Base-by-base conservation (phyloP, 2,888 invertebrate genomes). In the Cantharis rustica region DNA sequence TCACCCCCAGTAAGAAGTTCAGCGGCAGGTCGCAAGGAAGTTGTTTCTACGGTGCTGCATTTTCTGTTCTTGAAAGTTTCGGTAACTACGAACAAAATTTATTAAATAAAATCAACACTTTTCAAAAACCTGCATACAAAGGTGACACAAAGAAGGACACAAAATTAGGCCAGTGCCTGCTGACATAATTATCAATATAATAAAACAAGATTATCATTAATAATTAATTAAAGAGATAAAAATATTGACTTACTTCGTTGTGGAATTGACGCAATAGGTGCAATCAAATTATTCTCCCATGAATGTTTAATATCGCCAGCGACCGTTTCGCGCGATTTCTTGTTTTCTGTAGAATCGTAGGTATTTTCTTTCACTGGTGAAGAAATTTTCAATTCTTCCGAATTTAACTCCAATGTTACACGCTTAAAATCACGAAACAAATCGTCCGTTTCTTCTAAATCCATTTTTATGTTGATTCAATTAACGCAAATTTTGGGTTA, bases 1-100 rank as follows among this genome's bases (percentile, higher is more conserved):
- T 93, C 91, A 75, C 92, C 91, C 68, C 89, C 31, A 89, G 87
- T 83, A 89, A 89, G 66, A 89, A 89, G 3, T 89, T 87, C 23
- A 89, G 90, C 79, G 88, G 89, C 1, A 89, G 88, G 0, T 71
- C 78, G 72, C 26, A 77, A 20, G 3, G 72, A 71, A n/a, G 79
- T 81, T 68, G 80, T 79, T 80, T 61, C 79, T 82, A 16, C 61
- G 76, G 7, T 47, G 7, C n/a, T 47, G 7, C 47, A 47, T n/a
- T n/a, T 47, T 47, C 47, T 47, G 47, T 47, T 47, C 47, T 86
- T 85, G 26, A 86, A 83, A 16, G 86, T 85, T 76, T 86, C 87
- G 72, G 86, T 84, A 71, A 88, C 86, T 81, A 85, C 16, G 79
- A 82, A 70, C 15, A n/a, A 47, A 68, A 70, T 26, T 61, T 31